A percentile compares a stretch with the other conserved stretches of the same genome.
Conservation (phyloP, 2,797 vertebrate species). For the Pangasius djambal region DNA sequence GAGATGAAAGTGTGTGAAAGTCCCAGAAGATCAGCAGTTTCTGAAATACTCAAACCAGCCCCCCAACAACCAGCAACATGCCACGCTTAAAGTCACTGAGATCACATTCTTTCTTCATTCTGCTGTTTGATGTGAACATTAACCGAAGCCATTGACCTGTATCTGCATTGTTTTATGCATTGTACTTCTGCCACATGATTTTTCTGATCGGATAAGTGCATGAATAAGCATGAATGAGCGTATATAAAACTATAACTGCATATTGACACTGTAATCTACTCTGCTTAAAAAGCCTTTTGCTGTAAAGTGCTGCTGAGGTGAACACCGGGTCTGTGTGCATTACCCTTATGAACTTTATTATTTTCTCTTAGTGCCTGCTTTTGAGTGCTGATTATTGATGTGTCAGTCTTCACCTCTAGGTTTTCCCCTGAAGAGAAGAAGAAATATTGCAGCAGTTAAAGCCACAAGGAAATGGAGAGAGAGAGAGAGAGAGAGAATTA, state of each 20-base stretch:
- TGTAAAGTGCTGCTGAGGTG: not conserved
- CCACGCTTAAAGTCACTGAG: not conserved
- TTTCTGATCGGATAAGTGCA: not conserved
- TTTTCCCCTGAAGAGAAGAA: constrained; percentile 15
- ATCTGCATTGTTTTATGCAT: not conserved
- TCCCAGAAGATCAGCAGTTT: not conserved
- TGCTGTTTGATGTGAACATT: not conserved
- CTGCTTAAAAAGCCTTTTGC: not conserved
- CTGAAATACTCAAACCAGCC: not conserved
- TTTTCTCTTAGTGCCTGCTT: not conserved
- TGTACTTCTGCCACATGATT: not conserved
- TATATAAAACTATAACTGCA: not conserved
- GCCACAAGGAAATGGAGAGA: constrained; percentile 42
- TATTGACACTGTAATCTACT: not conserved
- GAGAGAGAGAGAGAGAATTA: constrained; percentile 18
- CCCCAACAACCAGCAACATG: not conserved
- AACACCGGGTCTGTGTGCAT: not conserved
- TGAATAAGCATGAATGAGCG: not conserved
- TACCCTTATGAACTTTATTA: not conserved
- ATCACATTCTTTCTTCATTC: not conserved
- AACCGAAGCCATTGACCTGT: not conserved
- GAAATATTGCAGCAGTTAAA: constrained; percentile 26
- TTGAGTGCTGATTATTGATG: too few relatives aligned
- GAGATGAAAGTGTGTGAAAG: not conserved
- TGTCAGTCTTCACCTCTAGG: not conserved